A percentile compares a stretch with the other conserved stretches of the same genome.
These are phyloP conservation scores for Chelidonichthys spinosus DNA, from an alignment of 2,797 vertebrate species.

Conservation along the genomic window DNA sequence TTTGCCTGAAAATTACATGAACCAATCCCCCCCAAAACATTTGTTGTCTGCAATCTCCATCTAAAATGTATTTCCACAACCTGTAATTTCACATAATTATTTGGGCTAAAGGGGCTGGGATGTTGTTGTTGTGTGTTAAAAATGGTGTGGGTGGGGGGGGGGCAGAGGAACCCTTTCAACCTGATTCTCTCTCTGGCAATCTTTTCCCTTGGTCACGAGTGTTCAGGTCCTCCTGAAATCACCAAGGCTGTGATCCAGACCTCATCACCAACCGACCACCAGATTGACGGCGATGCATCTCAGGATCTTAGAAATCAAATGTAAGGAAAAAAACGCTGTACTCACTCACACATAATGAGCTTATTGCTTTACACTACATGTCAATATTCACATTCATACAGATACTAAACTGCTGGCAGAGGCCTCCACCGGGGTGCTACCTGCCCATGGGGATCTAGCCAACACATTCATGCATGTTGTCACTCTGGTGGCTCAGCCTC, in stretches of 20 bases:
- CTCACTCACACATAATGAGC: too few species aligned
- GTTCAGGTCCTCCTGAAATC: slow-evolving; percentile 51
- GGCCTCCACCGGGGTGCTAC: too few species aligned
- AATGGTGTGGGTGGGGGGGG: neutral
- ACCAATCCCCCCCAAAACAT: slow-evolving; percentile 53
- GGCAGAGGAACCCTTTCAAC: slow-evolving; percentile 42
- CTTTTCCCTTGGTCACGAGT: slow-evolving; percentile 40
- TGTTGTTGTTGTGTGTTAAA: slow-evolving; percentile 16
- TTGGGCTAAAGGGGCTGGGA: slow-evolving; percentile 22
- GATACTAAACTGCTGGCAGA: too few species aligned
- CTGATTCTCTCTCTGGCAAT: slow-evolving; percentile 54
- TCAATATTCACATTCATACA: too few species aligned
- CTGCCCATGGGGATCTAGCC: too few species aligned
- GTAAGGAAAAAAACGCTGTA: neutral
- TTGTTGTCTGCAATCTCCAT: slow-evolving; percentile 58
- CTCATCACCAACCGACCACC: slow-evolving; percentile 56
- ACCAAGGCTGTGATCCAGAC: slow-evolving; percentile 33
- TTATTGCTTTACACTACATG: too few species aligned
- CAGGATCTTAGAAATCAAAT: neutral
- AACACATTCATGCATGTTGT: too few species aligned
- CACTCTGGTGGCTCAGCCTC: too few species aligned
- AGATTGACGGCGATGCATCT: slow-evolving; percentile 20
- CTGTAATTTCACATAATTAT: slow-evolving; percentile 73
- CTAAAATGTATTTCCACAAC: slow-evolving; percentile 61
- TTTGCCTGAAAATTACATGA: slow-evolving; percentile 64